A percentile compares a stretch with the other conserved stretches of the same genome.
Conservation (phyloP, 2,888 invertebrate species). For the Drosophila eohydei region DNA sequence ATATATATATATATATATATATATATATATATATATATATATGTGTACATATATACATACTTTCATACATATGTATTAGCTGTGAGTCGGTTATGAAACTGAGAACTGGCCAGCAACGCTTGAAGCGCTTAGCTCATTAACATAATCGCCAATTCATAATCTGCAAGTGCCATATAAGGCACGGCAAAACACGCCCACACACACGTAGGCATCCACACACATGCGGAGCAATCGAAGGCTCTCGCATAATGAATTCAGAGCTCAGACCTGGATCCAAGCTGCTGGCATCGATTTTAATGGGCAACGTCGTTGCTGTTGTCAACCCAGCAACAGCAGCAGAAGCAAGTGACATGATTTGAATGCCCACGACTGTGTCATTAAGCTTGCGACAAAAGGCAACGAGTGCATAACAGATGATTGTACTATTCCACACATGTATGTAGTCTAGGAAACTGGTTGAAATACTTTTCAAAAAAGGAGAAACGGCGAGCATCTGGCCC, state of each 20-base stretch:
- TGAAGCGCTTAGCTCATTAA: conserved; percentile 59
- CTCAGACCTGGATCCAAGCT: conserved; percentile 25
- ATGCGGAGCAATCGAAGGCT: conserved; percentile 44
- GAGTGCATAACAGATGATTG: too few species aligned
- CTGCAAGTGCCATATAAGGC: conserved; percentile 48
- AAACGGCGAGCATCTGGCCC: not conserved
- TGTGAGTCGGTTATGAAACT: conserved; percentile 48
- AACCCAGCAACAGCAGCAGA: conserved; percentile 30
- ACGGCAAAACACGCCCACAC: conserved; percentile 30
- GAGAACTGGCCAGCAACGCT: conserved; percentile 21
- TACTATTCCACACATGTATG: not conserved
- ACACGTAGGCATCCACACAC: conserved; percentile 1
- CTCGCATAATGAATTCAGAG: conserved; percentile 60
- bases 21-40: conserved; percentile 1
- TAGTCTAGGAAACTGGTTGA: not conserved
- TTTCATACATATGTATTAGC: conserved; percentile 26
- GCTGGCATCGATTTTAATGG: conserved; percentile 56
- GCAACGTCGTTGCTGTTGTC: conserved; percentile 48
- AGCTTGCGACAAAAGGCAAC: conserved; percentile 11
- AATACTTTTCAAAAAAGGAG: not conserved
- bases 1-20: not conserved
- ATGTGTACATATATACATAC: not conserved
- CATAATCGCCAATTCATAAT: conserved; percentile 79
- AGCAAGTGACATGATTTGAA: conserved; percentile 13
- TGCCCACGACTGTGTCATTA: conserved; percentile 1